These are phyloP conservation scores for Anthopleura sola DNA, from an alignment of 64 coral and sea anemone genomes.

Conservation along the genomic window DNA sequence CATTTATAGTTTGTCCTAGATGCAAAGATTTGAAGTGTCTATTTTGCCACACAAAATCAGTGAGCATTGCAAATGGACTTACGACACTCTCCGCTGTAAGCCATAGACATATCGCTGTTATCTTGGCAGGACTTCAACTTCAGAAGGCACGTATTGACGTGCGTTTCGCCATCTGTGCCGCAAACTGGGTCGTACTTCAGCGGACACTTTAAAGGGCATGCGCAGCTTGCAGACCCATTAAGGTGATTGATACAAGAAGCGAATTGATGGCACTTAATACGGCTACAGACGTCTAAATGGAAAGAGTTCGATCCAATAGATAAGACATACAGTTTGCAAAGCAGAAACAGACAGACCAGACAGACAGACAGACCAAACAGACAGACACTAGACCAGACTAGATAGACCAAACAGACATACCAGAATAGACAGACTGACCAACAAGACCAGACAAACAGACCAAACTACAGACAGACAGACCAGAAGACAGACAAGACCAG, in stretches of 20 bases:
- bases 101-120: not conserved
- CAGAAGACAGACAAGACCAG: not conserved
- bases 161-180: conserved; percentile 73
- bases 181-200: conserved; percentile 47
- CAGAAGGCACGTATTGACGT: conserved; percentile 65
- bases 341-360: not conserved
- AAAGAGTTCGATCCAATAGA: not conserved
- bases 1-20: no score
- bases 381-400: no score
- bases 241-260: not conserved
- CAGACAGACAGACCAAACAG: not conserved
- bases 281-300: conserved; percentile 5
- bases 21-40: no score
- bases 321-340: not conserved
- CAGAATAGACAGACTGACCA: no score
- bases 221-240: conserved; percentile 13
- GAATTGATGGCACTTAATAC: not conserved
- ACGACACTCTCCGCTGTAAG: conserved; percentile 10
- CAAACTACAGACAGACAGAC: not conserved
- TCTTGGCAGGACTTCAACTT: conserved; percentile 55
- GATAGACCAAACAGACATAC: no score
- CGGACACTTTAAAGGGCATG: conserved; percentile 38
- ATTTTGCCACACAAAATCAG: not conserved
- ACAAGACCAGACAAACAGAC: no score
- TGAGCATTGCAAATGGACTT: conserved; percentile 1